phyloP scores from a whole-genome alignment of 2,797 vertebrate genomes.

The Hozukius guyotensis region DNA sequence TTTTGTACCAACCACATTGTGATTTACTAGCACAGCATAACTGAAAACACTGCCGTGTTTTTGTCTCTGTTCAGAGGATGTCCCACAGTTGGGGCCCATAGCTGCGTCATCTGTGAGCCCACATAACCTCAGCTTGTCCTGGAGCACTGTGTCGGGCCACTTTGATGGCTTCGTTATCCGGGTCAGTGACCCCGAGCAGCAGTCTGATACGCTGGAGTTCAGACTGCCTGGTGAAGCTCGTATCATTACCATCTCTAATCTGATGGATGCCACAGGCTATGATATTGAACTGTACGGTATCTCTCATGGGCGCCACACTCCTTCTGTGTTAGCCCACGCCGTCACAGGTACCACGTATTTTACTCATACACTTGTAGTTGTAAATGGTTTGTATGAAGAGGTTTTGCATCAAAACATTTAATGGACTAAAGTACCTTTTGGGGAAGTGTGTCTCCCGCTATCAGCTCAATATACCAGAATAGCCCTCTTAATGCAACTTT shows the following conservation, averaged over 20 bases:
- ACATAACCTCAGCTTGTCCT: conserved; percentile 89
- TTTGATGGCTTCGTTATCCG: conserved; percentile 87
- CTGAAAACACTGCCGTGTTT: conserved; percentile 62
- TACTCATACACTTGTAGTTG: conserved; percentile 47
- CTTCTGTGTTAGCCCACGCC: conserved; percentile 85
- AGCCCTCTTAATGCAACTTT: neutral
- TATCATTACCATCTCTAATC: conserved; percentile 82
- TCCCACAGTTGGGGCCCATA: conserved; percentile 86
- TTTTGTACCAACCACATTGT: conserved; percentile 6
- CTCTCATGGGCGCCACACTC: conserved; percentile 82
- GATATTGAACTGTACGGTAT: conserved; percentile 86
- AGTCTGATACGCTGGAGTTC: conserved; percentile 83
- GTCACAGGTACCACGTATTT: conserved; percentile 87
- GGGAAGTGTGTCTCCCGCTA: neutral
- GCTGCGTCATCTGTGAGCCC: conserved; percentile 84
- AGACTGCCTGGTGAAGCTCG: conserved; percentile 78
- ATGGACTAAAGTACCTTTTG: neutral
- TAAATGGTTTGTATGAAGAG: neutral
- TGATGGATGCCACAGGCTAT: conserved; percentile 88
- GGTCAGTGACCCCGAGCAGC: conserved; percentile 82
- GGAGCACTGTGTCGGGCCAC: conserved; percentile 84
- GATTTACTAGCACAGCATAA: conserved; percentile 16
- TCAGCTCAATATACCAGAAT: neutral
- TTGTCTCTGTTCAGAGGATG: conserved; percentile 85
- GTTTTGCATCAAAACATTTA: neutral